These are phyloP conservation scores for Xenops minutus DNA, from an alignment of 2,797 vertebrate species.

Conservation along the genomic window DNA sequence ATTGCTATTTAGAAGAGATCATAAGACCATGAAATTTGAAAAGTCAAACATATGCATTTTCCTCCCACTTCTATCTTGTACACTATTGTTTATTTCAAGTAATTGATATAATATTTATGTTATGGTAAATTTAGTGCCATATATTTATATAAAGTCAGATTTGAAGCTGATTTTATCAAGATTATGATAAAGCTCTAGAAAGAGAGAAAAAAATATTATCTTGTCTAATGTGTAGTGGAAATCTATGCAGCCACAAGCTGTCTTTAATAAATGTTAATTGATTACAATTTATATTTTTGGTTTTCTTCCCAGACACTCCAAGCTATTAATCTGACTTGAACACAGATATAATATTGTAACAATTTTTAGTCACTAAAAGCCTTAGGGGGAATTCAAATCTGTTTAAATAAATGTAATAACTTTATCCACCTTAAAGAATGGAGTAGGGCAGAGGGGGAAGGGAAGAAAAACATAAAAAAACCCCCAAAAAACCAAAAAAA, in stretches of 20 bases:
- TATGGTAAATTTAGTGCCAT: neutral
- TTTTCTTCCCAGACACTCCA: constrained; percentile 25
- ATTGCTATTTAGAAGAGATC: neutral
- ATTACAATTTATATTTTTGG: constrained; percentile 60
- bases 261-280: constrained; percentile 57
- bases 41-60: neutral
- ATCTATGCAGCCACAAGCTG: constrained; percentile 41
- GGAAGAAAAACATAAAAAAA: neutral
- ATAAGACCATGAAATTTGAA: neutral
- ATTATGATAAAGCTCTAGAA: neutral
- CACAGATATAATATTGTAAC: neutral
- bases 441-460: neutral
- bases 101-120: neutral
- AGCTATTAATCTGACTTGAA: constrained; percentile 37
- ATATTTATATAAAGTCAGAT: neutral
- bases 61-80: fast-evolving
- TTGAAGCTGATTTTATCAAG: neutral
- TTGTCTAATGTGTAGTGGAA: constrained; percentile 9
- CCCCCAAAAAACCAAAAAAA: neutral
- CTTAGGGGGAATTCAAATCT: neutral
- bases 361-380: constrained; percentile 14
- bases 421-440: neutral
- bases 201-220: constrained; percentile 28
- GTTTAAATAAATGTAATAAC: neutral
- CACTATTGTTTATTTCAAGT: neutral